Percentiles rank a stretch among this genome's conserved stretches.
Conservation (phyloP, 1,140 invertebrate species). For the Lordiphosa collinella region DNA sequence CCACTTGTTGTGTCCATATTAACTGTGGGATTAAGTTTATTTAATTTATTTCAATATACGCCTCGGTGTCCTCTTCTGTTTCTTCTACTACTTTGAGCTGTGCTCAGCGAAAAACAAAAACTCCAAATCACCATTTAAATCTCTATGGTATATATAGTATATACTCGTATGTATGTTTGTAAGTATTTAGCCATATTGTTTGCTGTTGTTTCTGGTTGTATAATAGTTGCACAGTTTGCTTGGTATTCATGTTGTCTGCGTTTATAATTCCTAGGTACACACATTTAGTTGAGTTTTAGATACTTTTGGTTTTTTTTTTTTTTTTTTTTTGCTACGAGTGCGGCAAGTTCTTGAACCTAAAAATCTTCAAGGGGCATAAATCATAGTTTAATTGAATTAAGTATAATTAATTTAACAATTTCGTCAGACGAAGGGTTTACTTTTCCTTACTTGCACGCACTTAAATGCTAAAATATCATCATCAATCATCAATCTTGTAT, state of each 20-base stretch:
- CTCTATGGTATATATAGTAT: slow-evolving; percentile 1
- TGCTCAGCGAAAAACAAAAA: slow-evolving; percentile 19
- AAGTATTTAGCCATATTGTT: slow-evolving; percentile 6
- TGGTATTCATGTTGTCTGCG: slow-evolving; percentile 8
- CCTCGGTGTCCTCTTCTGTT: slow-evolving; percentile 6
- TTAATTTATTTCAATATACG: background rate
- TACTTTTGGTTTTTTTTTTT: no score
- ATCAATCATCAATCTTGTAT: slow-evolving; percentile 16
- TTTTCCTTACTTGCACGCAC: slow-evolving; percentile 37
- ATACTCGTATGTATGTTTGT: slow-evolving; percentile 1
- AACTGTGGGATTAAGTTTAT: background rate
- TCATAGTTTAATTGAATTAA: slow-evolving; percentile 12
- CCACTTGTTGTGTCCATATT: background rate
- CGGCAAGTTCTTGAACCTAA: slow-evolving; percentile 32
- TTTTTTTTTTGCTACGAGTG: slow-evolving; percentile 26
- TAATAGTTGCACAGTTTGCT: slow-evolving; percentile 20
- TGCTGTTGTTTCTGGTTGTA: background rate
- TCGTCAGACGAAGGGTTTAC: slow-evolving; percentile 53
- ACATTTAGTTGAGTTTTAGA: slow-evolving; percentile 48
- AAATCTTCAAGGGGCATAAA: slow-evolving; percentile 12
- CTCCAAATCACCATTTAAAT: background rate
- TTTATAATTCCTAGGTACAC: slow-evolving; percentile 45
- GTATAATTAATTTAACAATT: slow-evolving; percentile 64
- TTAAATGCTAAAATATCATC: slow-evolving; percentile 44
- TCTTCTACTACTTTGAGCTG: slow-evolving; percentile 22